A percentile compares a stretch with the other conserved stretches of the same genome.
Evolutionary conservation across 2,113 vertebrate genomes (phyloP).

Genomic region (Lonchura striata): DNA sequence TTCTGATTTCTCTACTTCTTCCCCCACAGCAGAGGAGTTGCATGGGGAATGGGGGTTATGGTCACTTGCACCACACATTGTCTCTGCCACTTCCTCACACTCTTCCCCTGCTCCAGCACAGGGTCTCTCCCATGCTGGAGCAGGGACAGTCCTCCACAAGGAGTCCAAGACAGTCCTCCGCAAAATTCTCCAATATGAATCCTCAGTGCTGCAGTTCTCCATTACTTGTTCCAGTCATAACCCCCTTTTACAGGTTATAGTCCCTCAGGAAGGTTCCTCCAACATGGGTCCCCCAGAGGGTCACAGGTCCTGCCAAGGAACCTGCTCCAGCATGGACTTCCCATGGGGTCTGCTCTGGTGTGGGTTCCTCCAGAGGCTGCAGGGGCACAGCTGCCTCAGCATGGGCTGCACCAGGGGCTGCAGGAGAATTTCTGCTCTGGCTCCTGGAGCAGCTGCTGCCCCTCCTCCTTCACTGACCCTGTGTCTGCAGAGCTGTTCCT

Average conservation of each 20-base stretch:
- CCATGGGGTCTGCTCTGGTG: accelerated
- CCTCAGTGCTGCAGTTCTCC: neutral
- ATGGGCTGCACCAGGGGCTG: neutral
- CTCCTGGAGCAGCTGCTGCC: neutral
- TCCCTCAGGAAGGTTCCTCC: neutral
- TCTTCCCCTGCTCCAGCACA: neutral
- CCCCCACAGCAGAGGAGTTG: neutral
- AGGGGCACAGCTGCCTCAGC: neutral
- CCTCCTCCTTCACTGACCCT: neutral
- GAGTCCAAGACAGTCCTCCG: neutral
- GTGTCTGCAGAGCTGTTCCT: neutral
- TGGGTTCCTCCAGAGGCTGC: neutral
- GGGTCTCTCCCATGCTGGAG: neutral
- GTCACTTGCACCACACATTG: accelerated
- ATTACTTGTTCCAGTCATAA: no score
- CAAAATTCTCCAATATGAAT: neutral
- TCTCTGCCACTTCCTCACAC: neutral
- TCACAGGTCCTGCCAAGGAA: neutral
- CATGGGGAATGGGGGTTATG: no score
- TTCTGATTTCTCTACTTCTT: neutral
- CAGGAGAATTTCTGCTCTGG: neutral
- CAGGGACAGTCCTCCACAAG: no score
- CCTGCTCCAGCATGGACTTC: neutral
- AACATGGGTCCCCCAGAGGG: accelerated
- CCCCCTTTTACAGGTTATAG: neutral